Evolutionary conservation across 2,888 invertebrate genomes (phyloP).

Genomic region (Theretra japonica): DNA sequence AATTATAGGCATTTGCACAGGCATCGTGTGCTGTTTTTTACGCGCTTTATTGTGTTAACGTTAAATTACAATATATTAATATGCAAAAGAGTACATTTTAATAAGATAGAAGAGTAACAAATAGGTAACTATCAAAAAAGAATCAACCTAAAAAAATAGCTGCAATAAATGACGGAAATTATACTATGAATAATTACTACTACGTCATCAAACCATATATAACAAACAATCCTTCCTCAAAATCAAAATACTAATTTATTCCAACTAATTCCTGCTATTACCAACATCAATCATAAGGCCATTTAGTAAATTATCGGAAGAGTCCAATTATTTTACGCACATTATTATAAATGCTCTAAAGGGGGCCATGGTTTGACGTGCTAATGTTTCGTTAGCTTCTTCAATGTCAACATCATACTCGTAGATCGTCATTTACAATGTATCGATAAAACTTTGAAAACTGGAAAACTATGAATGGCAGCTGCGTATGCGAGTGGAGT

Average conservation of each 20-base stretch:
- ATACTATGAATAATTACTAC: too few species aligned
- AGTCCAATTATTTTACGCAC: constrained; percentile 33
- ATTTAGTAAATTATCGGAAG: constrained; percentile 43
- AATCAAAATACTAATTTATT: too few species aligned
- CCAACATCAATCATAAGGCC: constrained; percentile 48
- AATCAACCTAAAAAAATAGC: too few species aligned
- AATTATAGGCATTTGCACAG: not conserved
- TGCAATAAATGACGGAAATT: too few species aligned
- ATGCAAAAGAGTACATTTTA: too few species aligned
- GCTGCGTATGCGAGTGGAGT: not conserved
- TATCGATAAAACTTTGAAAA: not conserved
- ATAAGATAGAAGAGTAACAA: too few species aligned
- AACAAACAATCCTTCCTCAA: too few species aligned
- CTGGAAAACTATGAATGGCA: not conserved
- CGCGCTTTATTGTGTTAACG: too few species aligned
- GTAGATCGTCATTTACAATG: not conserved
- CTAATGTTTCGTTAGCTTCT: not conserved
- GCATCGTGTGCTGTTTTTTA: not conserved
- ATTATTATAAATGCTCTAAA: not conserved
- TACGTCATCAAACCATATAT: too few species aligned
- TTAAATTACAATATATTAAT: too few species aligned
- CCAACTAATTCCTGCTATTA: constrained; percentile 31
- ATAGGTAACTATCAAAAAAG: too few species aligned
- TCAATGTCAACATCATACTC: constrained; percentile 13
- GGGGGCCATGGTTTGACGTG: not conserved